These are phyloP conservation scores for Martes martes DNA, from an alignment of 2,113 vertebrate genomes.

Conservation along the genomic window DNA sequence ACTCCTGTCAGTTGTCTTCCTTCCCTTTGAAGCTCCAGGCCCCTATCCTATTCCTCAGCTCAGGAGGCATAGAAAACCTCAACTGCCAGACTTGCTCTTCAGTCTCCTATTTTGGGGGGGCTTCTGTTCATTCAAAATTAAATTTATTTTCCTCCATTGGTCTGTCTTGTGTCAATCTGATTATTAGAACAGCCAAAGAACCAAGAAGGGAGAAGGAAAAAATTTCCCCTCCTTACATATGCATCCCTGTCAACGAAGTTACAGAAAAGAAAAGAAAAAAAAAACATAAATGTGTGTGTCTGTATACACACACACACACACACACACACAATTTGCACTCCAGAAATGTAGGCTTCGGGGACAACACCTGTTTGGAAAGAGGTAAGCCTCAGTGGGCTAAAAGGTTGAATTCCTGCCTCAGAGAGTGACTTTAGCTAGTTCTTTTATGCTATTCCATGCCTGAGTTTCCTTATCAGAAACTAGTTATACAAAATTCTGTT, in stretches of 20 bases:
- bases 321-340: not conserved
- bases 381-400: not conserved
- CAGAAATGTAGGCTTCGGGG: not conserved
- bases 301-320: too few species aligned
- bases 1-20: too few species aligned
- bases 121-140: not conserved
- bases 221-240: not conserved
- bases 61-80: not conserved
- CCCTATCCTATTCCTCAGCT: not conserved
- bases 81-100: not conserved
- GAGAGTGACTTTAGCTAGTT: not conserved
- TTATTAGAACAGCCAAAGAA: not conserved
- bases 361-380: not conserved
- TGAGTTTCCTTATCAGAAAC: slow-evolving; percentile 3
- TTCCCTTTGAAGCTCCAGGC: not conserved
- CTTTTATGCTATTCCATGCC: not conserved
- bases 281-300: not conserved
- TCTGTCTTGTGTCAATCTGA: not conserved
- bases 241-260: not conserved
- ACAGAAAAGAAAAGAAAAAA: not conserved
- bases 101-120: not conserved
- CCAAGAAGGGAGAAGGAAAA: not conserved
- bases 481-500: not conserved
- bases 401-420: not conserved
- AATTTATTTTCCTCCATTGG: not conserved